Percentiles rank a stretch among this genome's conserved stretches.
These are phyloP conservation scores for Phrixothrix hirtus DNA, from an alignment of 2,888 invertebrate genomes.

Conservation along the genomic window DNA sequence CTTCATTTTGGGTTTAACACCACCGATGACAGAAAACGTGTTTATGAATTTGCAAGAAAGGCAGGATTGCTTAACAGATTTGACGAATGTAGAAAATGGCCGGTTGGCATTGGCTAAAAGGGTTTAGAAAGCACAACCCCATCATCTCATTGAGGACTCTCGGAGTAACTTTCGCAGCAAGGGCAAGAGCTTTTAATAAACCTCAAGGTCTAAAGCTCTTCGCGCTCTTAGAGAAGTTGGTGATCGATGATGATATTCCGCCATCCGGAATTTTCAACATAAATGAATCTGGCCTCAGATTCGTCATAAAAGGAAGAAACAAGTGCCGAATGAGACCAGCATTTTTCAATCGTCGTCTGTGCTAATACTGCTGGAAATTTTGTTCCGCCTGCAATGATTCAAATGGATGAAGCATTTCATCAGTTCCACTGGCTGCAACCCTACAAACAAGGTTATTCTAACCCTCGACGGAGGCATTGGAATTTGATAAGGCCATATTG, in stretches of 20 bases:
- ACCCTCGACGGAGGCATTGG: slow-evolving; percentile 38
- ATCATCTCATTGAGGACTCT: slow-evolving; percentile 25
- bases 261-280: slow-evolving; percentile 13
- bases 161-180: slow-evolving; percentile 25
- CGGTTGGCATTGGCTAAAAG: too few species aligned
- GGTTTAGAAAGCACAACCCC: too few species aligned
- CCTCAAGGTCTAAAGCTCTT: too few species aligned
- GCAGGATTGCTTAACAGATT: slow-evolving; percentile 1
- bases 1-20: too few species aligned
- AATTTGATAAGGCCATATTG: slow-evolving; percentile 35
- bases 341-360: slow-evolving; percentile 47
- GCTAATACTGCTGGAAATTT: slow-evolving; percentile 39
- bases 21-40: too few species aligned
- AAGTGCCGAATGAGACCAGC: slow-evolving; percentile 49
- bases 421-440: not conserved
- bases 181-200: slow-evolving; percentile 25
- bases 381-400: slow-evolving; percentile 2
- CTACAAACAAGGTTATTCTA: too few species aligned
- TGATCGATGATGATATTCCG: slow-evolving; percentile 12
- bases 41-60: not conserved
- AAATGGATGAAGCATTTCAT: slow-evolving; percentile 14
- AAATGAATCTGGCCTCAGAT: slow-evolving; percentile 25
- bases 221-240: too few species aligned
- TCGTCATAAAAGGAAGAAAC: slow-evolving; percentile 35
- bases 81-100: too few species aligned